Conservation (phyloP, 2,113 vertebrate species). For the Labrus mixtus region DNA sequence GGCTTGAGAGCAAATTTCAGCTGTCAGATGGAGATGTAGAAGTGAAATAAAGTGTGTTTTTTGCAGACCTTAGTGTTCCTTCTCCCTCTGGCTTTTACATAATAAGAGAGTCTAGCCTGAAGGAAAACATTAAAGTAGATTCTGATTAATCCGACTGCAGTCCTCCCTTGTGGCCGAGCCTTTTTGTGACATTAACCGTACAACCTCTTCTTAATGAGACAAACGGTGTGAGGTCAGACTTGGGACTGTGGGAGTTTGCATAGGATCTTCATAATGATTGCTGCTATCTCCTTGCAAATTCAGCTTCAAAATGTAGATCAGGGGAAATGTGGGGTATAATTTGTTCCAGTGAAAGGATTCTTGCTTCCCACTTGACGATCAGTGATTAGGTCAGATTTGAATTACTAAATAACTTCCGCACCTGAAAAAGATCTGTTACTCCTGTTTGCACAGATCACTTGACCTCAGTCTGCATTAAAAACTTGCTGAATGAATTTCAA, state of each 20-base stretch:
- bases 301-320: not conserved
- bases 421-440: not conserved
- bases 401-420: constrained; percentile 8
- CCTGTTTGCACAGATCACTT: not conserved
- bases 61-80: constrained; percentile 5
- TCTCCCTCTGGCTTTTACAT: not conserved
- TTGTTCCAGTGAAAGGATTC: not conserved
- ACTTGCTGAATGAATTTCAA: constrained; percentile 10
- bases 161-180: constrained; percentile 18
- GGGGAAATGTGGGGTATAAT: not conserved
- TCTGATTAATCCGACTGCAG: constrained; percentile 19
- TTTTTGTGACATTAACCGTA: constrained; percentile 39
- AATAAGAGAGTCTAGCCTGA: constrained; percentile 18
- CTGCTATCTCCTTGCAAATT: not conserved
- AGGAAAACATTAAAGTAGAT: constrained; percentile 46
- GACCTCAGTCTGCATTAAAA: not conserved
- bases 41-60: not conserved
- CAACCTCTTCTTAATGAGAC: constrained; percentile 15
- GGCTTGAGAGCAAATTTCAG: not conserved
- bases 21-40: not conserved
- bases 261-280: not conserved
- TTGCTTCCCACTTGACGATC: constrained; percentile 1
- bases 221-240: constrained; percentile 6
- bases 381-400: not conserved
- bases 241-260: constrained; percentile 3